Evolutionary conservation across 2,888 invertebrate species (phyloP), one percentile per base, ranked within the genome.

Genomic region (Auanema sp.): DNA sequence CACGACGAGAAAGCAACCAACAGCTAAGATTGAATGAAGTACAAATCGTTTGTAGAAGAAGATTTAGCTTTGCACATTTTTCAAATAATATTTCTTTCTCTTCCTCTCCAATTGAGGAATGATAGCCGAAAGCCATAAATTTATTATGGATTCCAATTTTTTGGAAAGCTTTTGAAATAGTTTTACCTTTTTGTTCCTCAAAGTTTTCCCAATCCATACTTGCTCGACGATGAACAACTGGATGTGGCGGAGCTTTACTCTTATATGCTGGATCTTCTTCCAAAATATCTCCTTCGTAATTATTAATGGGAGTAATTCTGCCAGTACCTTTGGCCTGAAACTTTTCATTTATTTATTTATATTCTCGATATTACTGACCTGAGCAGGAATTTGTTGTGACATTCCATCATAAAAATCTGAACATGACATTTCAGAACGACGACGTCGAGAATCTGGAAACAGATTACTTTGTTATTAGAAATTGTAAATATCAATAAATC

Each of bases 141-240:
- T 21, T 47, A 33, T 33, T 33, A 33, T 33, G 33, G 8, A 33
- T 33, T 33, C 8, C 33, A 33, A 33, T 33, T 5, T 43, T 33
- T 8, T 8, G 33, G 33, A 33, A 33, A 33, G 33, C 33, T 33
- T 8, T 47, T 6, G 8, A 25, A 40, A 10, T 6, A n/a, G 23
- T 53, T 42, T 40, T 57, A 70, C 71, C 71, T 68, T 74, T 71
- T 65, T 61, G 60, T 44, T 79, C 79, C 8, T 77, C 79, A 51
- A 83, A 83, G 53, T 75, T 78, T 52, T 82, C 83, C 83, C 83
- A 83, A 47, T 83, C 82, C 16, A 77, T 68, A 47, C 76, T 77
- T 2, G 71, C 72, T 25, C 82, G 58, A 41, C 82, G 65, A 62
- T 83, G 79, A 1, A 82, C 75, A 3, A 83, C 83, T 0, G 83